A percentile compares a stretch with the other conserved stretches of the same genome.
Conservation (phyloP, 2,113 vertebrate genomes). For the Tricholaema leucomelas region DNA sequence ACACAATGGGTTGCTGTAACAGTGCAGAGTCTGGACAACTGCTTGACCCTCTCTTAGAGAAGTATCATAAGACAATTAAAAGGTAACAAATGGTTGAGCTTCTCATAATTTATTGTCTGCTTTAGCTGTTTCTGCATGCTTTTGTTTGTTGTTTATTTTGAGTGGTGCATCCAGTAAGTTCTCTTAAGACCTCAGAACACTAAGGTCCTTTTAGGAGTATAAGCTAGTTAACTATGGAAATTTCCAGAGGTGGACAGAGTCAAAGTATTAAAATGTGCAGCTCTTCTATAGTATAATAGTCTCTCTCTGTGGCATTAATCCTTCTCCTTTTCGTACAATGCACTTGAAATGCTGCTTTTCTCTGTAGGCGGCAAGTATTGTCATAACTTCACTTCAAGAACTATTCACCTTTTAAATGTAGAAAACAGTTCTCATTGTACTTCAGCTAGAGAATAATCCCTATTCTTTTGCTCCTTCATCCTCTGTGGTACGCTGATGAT, state of each 20-base stretch:
- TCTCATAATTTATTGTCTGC: background rate
- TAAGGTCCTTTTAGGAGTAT: background rate
- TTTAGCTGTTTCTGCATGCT: background rate
- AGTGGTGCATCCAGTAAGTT: background rate
- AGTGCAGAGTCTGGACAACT: background rate
- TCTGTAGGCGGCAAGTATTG: slow-evolving; percentile 60
- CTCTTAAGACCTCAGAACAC: background rate
- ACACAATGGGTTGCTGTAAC: background rate
- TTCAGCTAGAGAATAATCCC: slow-evolving; percentile 60
- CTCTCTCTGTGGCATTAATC: slow-evolving; percentile 56
- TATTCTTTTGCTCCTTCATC: slow-evolving; percentile 54
- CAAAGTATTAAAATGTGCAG: slow-evolving; percentile 61
- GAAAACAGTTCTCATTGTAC: slow-evolving; percentile 65
- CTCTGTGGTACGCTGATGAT: slow-evolving; percentile 27
- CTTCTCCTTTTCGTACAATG: slow-evolving; percentile 59
- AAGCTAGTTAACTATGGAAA: slow-evolving; percentile 36
- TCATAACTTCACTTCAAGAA: slow-evolving; percentile 65
- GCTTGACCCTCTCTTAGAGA: background rate
- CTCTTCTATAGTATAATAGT: slow-evolving; percentile 34
- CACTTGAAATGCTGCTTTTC: slow-evolving; percentile 57
- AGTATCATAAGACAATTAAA: background rate
- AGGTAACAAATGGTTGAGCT: background rate
- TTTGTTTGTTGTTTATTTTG: background rate
- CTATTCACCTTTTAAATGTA: slow-evolving; percentile 61
- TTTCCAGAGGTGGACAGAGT: background rate